Conservation (phyloP, 1,140 invertebrate species). For the Leptinotarsa lineolata region DNA sequence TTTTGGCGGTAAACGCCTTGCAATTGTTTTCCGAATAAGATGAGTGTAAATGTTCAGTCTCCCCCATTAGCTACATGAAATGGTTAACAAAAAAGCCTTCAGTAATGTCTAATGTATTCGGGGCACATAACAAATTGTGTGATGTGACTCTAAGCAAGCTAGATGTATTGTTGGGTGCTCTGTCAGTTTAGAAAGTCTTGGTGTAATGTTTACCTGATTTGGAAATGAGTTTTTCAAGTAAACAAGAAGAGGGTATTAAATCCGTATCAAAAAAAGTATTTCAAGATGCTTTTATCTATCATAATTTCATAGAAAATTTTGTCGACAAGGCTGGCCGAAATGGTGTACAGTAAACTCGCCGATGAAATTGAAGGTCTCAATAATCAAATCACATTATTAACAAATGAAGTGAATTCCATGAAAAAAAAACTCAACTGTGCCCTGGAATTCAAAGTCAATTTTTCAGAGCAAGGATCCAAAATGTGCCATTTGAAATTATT, state of each 20-base stretch:
- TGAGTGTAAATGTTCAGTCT: not conserved
- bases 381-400: too few species aligned
- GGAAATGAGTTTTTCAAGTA: too few species aligned
- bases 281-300: too few species aligned
- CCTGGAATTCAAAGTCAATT: not conserved
- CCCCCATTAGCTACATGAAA: not conserved
- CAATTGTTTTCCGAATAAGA: not conserved
- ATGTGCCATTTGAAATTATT: constrained; percentile 8
- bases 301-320: constrained; percentile 1
- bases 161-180: too few species aligned
- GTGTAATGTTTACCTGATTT: too few species aligned
- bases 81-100: not conserved
- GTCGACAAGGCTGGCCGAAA: constrained; percentile 1
- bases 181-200: too few species aligned
- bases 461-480: not conserved
- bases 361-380: constrained; percentile 5
- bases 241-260: too few species aligned
- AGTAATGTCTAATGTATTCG: too few species aligned
- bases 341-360: too few species aligned
- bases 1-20: not conserved
- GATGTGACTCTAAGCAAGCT: too few species aligned
- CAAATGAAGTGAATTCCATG: constrained; percentile 6
- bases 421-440: not conserved
- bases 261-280: too few species aligned
- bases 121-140: too few species aligned